Percentiles rank a stretch among this genome's conserved stretches.
phyloP scores from a whole-genome alignment of 1,140 invertebrate genomes.

The Formica selysi region DNA sequence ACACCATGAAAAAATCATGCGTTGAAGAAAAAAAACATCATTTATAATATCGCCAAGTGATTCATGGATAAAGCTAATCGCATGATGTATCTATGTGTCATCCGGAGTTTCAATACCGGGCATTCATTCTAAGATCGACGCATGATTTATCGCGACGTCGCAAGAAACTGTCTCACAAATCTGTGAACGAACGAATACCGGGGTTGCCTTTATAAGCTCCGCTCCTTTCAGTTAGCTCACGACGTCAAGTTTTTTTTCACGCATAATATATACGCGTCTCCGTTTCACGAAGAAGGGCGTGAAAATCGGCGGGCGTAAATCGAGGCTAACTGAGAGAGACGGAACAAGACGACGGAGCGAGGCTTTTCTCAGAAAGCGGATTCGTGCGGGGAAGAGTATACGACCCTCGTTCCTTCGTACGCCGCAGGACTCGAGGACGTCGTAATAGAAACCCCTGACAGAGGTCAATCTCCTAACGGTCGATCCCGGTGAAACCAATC shows the following conservation, averaged over 20 bases:
- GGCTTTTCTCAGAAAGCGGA: slow-evolving; percentile 30
- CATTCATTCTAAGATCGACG: slow-evolving; percentile 11
- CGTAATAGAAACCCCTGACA: slow-evolving; percentile 80
- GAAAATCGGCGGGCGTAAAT: slow-evolving; percentile 64
- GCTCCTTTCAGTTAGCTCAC: slow-evolving; percentile 29
- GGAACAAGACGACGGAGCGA: not conserved
- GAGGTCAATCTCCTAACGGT: slow-evolving; percentile 79
- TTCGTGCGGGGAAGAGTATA: not conserved
- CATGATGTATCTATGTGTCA: not conserved
- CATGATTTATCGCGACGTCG: slow-evolving; percentile 36
- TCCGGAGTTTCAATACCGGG: not conserved
- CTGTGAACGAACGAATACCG: not conserved
- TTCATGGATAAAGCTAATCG: not conserved
- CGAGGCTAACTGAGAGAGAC: not conserved
- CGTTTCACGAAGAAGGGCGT: slow-evolving; percentile 17
- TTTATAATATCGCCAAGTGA: not conserved
- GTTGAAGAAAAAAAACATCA: not conserved
- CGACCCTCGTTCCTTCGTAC: slow-evolving; percentile 54
- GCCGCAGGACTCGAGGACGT: slow-evolving; percentile 65
- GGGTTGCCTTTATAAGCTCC: not conserved
- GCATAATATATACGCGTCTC: slow-evolving; percentile 39
- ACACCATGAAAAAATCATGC: not conserved
- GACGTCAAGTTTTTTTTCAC: slow-evolving; percentile 26
- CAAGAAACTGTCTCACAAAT: slow-evolving; percentile 45
- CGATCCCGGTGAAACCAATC: slow-evolving; percentile 74